A percentile compares a stretch with the other conserved stretches of the same genome.
Evolutionary conservation across 2,113 vertebrate species (phyloP).

Genomic region (Ageneiosus marmoratus): DNA sequence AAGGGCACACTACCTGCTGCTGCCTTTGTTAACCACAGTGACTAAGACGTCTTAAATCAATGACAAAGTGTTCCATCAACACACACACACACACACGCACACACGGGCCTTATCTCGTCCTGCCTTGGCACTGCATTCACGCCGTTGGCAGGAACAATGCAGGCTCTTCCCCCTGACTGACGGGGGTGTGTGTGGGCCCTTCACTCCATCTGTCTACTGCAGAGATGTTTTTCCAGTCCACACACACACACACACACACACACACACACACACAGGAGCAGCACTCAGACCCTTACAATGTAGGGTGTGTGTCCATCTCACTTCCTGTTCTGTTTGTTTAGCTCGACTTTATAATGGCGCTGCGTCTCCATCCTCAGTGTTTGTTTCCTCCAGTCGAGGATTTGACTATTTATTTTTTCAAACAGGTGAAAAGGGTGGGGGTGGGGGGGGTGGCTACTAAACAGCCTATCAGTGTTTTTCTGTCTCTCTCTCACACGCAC

Average conservation of each 20-base stretch:
- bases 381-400: slow-evolving; percentile 68
- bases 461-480: neutral
- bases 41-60: slow-evolving; percentile 69
- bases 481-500: neutral
- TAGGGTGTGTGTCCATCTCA: slow-evolving; percentile 71
- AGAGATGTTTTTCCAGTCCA: slow-evolving; percentile 75
- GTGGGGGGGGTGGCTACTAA: neutral
- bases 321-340: slow-evolving; percentile 76
- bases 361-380: slow-evolving; percentile 62
- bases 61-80: slow-evolving; percentile 74
- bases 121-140: slow-evolving; percentile 76
- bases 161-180: slow-evolving; percentile 75
- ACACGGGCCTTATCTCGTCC: slow-evolving; percentile 74
- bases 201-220: slow-evolving; percentile 68
- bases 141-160: slow-evolving; percentile 77
- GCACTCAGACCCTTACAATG: slow-evolving; percentile 65
- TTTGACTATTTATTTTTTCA: slow-evolving; percentile 48
- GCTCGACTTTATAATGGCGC: slow-evolving; percentile 73
- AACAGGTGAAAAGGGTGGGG: slow-evolving; percentile 6
- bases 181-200: slow-evolving; percentile 76
- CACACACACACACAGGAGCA: slow-evolving; percentile 52
- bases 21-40: slow-evolving; percentile 55
- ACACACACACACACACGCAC: slow-evolving; percentile 34
- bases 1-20: slow-evolving; percentile 70
- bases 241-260: slow-evolving; percentile 33